Conservation (phyloP, 1,140 invertebrate species). For the Neotoxoptera formosana region DNA sequence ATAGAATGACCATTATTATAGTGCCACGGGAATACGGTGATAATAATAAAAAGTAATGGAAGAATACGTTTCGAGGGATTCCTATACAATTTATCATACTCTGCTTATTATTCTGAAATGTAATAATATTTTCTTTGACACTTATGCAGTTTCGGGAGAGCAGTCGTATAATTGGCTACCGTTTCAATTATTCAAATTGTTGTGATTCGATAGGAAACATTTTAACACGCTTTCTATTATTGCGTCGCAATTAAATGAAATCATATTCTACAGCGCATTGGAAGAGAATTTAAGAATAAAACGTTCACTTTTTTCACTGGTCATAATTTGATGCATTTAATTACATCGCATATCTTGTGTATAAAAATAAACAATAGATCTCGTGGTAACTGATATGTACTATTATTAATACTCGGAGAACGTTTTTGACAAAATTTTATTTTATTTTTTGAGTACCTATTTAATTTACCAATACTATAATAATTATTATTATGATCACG, state of each 20-base stretch:
- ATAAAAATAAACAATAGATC: too few relatives aligned
- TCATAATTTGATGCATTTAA: background rate
- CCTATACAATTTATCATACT: background rate
- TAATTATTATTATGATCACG: background rate
- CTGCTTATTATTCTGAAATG: background rate
- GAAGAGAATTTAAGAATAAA: background rate
- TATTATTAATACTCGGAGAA: too few relatives aligned
- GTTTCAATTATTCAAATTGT: background rate
- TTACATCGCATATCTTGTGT: too few relatives aligned
- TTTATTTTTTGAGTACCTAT: background rate
- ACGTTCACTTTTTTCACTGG: background rate
- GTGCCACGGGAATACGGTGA: background rate
- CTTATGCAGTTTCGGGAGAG: background rate
- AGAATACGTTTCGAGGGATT: background rate
- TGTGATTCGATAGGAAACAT: background rate
- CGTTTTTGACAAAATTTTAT: background rate
- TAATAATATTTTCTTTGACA: background rate
- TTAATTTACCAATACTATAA: background rate
- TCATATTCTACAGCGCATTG: background rate
- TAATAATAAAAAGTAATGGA: background rate
- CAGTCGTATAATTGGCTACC: background rate
- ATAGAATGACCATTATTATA: background rate
- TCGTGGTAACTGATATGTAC: too few relatives aligned
- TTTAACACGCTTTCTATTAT: background rate
- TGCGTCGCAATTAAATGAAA: background rate